A percentile compares a stretch with the other conserved stretches of the same genome.
Evolutionary conservation across 2,113 vertebrate species (phyloP).

Genomic region (Caretta caretta): DNA sequence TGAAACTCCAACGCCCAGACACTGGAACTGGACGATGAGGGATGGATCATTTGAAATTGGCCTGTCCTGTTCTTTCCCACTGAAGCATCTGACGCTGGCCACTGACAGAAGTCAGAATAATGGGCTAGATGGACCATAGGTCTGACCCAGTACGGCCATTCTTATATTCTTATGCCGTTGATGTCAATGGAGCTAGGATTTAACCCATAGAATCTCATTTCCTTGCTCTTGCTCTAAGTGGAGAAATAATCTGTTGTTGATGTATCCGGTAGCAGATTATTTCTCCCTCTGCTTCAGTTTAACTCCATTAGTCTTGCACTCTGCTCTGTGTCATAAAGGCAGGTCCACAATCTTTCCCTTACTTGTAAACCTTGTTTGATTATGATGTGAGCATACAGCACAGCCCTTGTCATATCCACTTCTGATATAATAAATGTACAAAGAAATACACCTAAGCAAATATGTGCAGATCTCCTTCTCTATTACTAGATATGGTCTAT

Average conservation of each 20-base stretch:
- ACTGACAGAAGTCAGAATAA: not conserved
- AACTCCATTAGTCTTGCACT: accelerated
- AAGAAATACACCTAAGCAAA: not conserved
- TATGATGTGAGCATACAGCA: accelerated
- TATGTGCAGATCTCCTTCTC: not conserved
- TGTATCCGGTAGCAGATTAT: not conserved
- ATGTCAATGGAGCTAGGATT: not conserved
- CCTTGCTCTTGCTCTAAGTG: not conserved
- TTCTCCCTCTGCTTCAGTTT: not conserved
- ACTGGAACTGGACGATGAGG: not conserved
- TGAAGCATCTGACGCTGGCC: not conserved
- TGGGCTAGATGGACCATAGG: not conserved
- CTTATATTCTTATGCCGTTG: not conserved
- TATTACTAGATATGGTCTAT: not conserved
- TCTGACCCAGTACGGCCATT: not conserved
- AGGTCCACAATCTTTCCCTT: not conserved
- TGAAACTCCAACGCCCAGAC: not conserved
- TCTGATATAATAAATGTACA: not conserved
- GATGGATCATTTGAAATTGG: not conserved
- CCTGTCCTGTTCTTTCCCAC: not conserved
- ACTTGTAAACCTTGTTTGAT: not conserved
- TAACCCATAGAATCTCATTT: not conserved
- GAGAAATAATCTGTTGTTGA: not conserved
- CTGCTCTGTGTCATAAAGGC: not conserved
- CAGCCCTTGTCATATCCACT: not conserved